Evolutionary conservation across 2,888 invertebrate genomes (phyloP), one percentile per base, ranked within the genome.

Genomic region (Limnephilus rhombicus): DNA sequence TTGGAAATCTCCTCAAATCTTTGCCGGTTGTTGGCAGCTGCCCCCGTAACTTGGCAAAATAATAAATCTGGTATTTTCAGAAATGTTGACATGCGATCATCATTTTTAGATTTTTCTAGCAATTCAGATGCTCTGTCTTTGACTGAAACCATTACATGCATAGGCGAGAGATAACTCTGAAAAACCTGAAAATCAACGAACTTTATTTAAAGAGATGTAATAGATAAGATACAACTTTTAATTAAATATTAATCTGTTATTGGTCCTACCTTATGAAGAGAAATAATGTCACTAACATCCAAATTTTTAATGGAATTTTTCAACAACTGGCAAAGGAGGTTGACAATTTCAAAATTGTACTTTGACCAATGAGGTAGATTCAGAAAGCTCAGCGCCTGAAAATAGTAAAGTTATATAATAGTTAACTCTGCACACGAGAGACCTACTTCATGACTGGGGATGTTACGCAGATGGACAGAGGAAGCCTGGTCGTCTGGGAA

Each of bases 61-160:
- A 93, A 68, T 80, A 93, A 92, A 91, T 93, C 92, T 15, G 93
- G 93, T 81, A 91, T 80, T 85, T 88, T 92, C 13, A 88, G n/a
- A 37, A 83, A 92, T 49, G 90, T 89, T 15, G 89, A 89, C 82
- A 91, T 24, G 34, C 85, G 82, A 89, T 91, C 91, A 31, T 91
- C 91, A 89, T 83, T 68, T 83, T 83, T 91, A 12, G 88, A 88
- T 86, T 88, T n/a, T 53, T 91, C 91, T 15, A 91, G 31, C 34
- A 88, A 88, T 45, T 87, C 34, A 12, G n/a, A 31, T 13, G 91
- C 83, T 83, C 82, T 87, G 9, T 91, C 88, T 88, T 37, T 80
- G 24, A 91, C 81, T 49, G 81, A 83, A 29, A 49, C 15, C 41
- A 82, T 90, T 29, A 90, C n/a, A 29, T 45, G 13, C 41, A 89